Base-by-base conservation (phyloP, 1,140 invertebrate species). In the Forficula auricularia region DNA sequence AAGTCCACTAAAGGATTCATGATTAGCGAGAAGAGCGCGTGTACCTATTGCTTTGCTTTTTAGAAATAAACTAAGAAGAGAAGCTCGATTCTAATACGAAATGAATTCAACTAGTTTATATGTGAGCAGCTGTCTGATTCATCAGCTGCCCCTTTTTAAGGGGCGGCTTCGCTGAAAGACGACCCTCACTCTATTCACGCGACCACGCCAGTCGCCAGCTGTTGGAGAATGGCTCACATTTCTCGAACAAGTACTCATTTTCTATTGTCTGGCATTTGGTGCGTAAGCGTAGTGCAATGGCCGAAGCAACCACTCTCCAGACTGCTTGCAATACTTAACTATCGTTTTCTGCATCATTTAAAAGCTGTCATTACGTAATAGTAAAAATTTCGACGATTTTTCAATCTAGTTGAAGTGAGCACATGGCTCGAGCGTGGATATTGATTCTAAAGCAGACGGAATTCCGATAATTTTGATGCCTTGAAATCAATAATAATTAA, bases 401-500 rank as follows among this genome's bases (percentile, higher is more conserved):
- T 4, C 19, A 12, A 12, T 15, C 41, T 22, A 36, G 36, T 32
- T 34, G 31, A 20, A 30, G 12, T 36, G 33, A 47, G 48, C 48
- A 49, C 48, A 49, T 49, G 48, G 48, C 48, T 38, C 36, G 44
- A 38, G 45, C 45, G 43, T 47, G 48, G 45, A 33, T 49, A 49
- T 49, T 49, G 48, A 49, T 49, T 36, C 42, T 10, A 46, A 18
- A 40, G 51, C 35, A 44, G 47, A 46, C 47, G 51, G 41, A 50
- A 47, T 45, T 48, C 45, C 49, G 43, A 52, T 50, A 49, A 48
- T 45, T 48, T 46, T 52, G 46, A 49, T 48, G 50, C 35, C 30
- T 40, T 39, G 20, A 37, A 44, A 51, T 50, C 47, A 48, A 49
- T 49, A 47, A 40, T 40, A 51, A 49, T 52, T 46, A 52, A 43